phyloP scores from a whole-genome alignment of 2,888 invertebrate species.

The Belgica antarctica region DNA sequence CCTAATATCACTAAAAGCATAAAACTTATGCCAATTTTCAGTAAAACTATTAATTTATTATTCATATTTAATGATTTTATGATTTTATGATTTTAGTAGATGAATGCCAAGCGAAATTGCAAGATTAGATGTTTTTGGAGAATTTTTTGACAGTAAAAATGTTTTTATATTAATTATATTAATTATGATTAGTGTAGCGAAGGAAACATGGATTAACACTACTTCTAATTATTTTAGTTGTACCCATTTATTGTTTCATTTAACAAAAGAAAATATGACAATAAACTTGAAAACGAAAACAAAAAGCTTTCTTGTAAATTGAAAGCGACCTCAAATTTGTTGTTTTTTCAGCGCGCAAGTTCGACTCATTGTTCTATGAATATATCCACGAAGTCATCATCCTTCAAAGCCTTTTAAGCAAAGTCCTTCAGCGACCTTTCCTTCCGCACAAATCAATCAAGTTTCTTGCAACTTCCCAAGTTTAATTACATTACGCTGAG shows the following conservation, averaged over 20 bases:
- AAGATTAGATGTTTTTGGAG: not conserved
- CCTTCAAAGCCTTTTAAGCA: not conserved
- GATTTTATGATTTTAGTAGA: too few species aligned
- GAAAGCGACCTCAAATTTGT: not conserved
- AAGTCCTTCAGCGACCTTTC: slow-evolving; percentile 3
- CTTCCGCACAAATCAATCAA: slow-evolving; percentile 7
- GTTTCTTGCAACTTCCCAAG: not conserved
- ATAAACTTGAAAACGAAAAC: not conserved
- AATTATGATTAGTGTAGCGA: not conserved
- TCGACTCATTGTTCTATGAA: slow-evolving; percentile 13
- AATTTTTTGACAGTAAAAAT: not conserved
- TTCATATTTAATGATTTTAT: too few species aligned
- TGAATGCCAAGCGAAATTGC: not conserved
- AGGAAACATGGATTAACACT: slow-evolving; percentile 4
- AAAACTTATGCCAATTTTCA: too few species aligned
- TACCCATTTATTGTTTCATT: not conserved
- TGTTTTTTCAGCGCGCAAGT: not conserved
- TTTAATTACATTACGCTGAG: slow-evolving; percentile 7
- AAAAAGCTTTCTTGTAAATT: not conserved
- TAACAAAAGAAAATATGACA: slow-evolving; percentile 20
- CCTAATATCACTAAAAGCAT: too few species aligned
- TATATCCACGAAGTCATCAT: not conserved
- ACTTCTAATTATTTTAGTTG: slow-evolving; percentile 12
- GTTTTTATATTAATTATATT: not conserved
- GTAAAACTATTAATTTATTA: too few species aligned